These are phyloP conservation scores for Falcaria lacertinaria DNA, from an alignment of 2,888 invertebrate species.

Conservation along the genomic window DNA sequence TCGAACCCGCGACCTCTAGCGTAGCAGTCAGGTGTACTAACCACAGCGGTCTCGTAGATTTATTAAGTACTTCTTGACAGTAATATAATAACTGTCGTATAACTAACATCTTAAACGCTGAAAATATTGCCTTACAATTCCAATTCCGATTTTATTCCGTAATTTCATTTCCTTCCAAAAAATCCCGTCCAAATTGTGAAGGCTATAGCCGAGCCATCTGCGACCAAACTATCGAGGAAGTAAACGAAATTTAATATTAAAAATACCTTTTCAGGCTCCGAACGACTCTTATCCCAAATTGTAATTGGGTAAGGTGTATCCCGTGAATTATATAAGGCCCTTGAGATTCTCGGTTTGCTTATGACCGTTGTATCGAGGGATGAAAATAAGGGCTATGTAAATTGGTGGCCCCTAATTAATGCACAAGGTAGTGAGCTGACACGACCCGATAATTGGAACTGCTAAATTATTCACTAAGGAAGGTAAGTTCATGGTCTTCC, in stretches of 20 bases:
- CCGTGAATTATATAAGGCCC: background rate
- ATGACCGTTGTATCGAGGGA: background rate
- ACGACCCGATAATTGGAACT: conserved; percentile 29
- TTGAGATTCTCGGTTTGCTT: background rate
- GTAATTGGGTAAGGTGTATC: background rate
- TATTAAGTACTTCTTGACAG: no score
- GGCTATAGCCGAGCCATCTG: background rate
- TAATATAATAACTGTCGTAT: no score
- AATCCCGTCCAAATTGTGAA: background rate
- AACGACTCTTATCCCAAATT: background rate
- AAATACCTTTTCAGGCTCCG: background rate
- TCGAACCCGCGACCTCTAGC: no score
- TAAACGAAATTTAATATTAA: background rate
- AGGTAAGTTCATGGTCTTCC: background rate
- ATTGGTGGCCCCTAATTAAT: conserved; percentile 29
- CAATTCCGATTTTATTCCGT: background rate
- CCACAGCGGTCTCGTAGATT: no score
- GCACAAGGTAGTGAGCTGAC: conserved; percentile 19
- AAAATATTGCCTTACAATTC: no score
- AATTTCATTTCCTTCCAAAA: background rate
- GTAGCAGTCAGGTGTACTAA: no score
- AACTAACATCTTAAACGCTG: no score
- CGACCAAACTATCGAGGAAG: background rate
- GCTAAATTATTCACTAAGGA: conserved; percentile 13
- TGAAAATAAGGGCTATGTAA: conserved; percentile 13